Percentiles rank a stretch among this genome's conserved stretches.
Evolutionary conservation across 2,113 vertebrate genomes (phyloP).

Genomic region (Anhinga rufa): DNA sequence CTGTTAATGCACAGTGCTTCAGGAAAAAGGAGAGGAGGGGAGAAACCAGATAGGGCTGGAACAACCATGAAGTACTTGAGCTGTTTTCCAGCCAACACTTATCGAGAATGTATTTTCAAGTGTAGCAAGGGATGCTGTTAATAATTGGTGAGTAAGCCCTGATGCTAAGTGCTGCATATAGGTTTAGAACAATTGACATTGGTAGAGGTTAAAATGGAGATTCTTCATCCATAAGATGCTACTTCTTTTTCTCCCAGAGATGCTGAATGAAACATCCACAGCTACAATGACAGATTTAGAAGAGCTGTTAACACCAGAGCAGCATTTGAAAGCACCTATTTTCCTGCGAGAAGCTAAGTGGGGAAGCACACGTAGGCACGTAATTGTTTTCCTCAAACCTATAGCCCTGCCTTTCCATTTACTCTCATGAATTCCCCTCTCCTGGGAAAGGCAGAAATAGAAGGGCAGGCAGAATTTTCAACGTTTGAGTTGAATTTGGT

Average conservation of each 20-base stretch:
- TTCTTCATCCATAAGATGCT: constrained; percentile 35
- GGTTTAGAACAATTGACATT: constrained; percentile 39
- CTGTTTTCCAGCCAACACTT: background rate
- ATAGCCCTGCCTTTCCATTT: background rate
- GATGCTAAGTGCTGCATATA: background rate
- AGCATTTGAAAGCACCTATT: constrained; percentile 20
- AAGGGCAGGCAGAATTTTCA: background rate
- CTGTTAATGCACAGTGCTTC: background rate
- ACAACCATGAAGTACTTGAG: background rate
- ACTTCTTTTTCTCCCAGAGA: background rate
- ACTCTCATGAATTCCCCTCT: background rate
- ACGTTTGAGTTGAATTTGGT: background rate
- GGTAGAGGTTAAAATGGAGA: constrained; percentile 24
- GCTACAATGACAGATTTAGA: background rate
- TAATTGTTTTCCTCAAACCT: constrained; percentile 22
- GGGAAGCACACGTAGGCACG: background rate
- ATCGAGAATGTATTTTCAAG: constrained; percentile 4
- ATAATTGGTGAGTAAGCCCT: background rate
- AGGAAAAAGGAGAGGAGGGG: background rate
- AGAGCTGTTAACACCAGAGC: constrained; percentile 30
- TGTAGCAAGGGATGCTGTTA: background rate
- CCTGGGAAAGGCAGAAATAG: background rate
- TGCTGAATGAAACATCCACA: background rate
- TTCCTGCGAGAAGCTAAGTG: background rate
- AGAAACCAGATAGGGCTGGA: background rate